Base-by-base conservation (phyloP, 1,140 invertebrate species). In the Hydropsyche tenuis region DNA sequence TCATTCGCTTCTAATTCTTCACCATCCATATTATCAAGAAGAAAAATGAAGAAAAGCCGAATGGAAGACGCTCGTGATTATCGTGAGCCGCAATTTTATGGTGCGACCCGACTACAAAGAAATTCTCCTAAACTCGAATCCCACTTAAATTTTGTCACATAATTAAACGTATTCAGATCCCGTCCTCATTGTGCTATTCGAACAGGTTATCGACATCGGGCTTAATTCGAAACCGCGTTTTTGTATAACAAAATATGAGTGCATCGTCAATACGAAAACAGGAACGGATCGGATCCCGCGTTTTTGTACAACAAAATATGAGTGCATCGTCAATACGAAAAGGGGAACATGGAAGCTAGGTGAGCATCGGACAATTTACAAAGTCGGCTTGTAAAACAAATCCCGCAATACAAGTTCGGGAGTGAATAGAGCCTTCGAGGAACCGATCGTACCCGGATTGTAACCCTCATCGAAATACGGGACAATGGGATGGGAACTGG, bases 321-420 rank as follows among this genome's bases (percentile, higher is more conserved):
- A n/a, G n/a, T n/a, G n/a, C n/a, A n/a, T n/a, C n/a, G n/a, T 37
- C 30, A 3, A 37, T 37, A 37, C n/a, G 30, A 37, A 37, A 37
- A 9, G 30, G 30, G 30, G 9, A 37, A 4, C 30, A 9, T 37
- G n/a, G n/a, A n/a, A n/a, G n/a, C 30, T 37, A 37, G 30, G 30
- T 37, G 56, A 25, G 12, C 18, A 12, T 14, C 20, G 25, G 56
- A 60, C 56, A 60, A 60, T 60, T 60, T 60, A 60, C 56, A 60
- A 60, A 60, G 56, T 60, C 56, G 56, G 23, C 56, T 60, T 60
- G 56, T 60, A 60, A 60, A 60, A 60, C 56, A 60, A 60, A 60
- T 60, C 56, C 56, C 56, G 56, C 56, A 60, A 60, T 60, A 60
- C 56, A 60, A 60, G 56, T 60, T 60, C 56, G 56, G 56, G 56